These are phyloP conservation scores for Sussaba pulchella DNA, from an alignment of 2,888 invertebrate genomes.

Conservation along the genomic window DNA sequence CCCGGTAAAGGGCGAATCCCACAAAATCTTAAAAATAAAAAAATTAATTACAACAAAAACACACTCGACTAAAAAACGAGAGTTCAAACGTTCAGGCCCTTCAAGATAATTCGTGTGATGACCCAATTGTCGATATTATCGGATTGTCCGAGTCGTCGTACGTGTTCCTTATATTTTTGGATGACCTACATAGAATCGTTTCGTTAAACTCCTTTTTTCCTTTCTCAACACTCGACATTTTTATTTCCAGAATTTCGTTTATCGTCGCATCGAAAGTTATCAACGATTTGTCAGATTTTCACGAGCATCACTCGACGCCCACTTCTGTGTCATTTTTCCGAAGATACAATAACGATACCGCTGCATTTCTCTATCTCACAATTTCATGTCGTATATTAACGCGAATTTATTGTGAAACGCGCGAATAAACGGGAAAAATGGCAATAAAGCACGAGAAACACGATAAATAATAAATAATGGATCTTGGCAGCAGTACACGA, in stretches of 20 bases:
- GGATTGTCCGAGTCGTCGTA: neutral
- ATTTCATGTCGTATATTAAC: slow-evolving; percentile 2
- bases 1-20: slow-evolving; percentile 29
- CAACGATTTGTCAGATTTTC: slow-evolving; percentile 26
- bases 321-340: neutral
- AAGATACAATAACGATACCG: neutral
- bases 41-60: neutral
- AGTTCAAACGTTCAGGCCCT: slow-evolving; percentile 55
- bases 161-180: slow-evolving; percentile 51
- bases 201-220: too few relatives aligned
- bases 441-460: neutral
- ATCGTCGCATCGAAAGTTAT: slow-evolving; percentile 12
- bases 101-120: slow-evolving; percentile 43
- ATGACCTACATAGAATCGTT: slow-evolving; percentile 48
- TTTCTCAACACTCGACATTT: neutral
- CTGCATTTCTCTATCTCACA: neutral
- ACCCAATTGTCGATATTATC: slow-evolving; percentile 40
- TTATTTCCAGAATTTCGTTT: neutral
- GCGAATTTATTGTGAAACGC: slow-evolving; percentile 45
- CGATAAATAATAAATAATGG: neutral
- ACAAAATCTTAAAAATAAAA: neutral
- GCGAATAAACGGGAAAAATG: slow-evolving; percentile 34
- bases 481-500: slow-evolving; percentile 14
- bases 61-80: slow-evolving; percentile 15
- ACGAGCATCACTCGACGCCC: slow-evolving; percentile 23